phyloP scores from a whole-genome alignment of 2,113 vertebrate genomes.

The Nettapus auritus region DNA sequence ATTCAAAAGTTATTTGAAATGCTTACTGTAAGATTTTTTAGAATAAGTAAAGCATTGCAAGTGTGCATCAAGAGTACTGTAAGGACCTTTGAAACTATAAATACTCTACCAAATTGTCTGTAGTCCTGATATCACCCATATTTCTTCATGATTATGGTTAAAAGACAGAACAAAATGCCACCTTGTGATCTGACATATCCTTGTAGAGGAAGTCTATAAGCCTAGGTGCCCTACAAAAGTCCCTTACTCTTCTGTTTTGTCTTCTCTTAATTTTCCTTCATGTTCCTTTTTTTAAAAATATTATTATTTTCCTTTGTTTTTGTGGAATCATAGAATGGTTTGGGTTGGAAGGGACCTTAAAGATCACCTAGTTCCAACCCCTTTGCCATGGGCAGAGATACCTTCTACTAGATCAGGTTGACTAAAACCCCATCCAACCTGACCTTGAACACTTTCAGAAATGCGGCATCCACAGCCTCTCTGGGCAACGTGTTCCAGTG shows the following conservation, averaged over 20 bases:
- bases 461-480: too few relatives aligned
- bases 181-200: not conserved
- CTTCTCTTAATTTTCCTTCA: not conserved
- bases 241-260: not conserved
- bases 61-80: not conserved
- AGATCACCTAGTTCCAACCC: too few relatives aligned
- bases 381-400: too few relatives aligned
- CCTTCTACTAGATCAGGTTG: too few relatives aligned
- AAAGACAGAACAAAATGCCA: not conserved
- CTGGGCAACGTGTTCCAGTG: too few relatives aligned
- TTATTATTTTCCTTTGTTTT: not conserved
- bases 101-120: not conserved
- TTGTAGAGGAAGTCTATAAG: not conserved
- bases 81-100: not conserved
- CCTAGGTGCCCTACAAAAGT: not conserved
- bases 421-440: too few relatives aligned
- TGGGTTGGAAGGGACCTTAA: too few relatives aligned
- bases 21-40: not conserved
- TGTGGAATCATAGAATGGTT: too few relatives aligned
- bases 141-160: not conserved
- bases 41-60: not conserved
- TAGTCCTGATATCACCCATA: not conserved
- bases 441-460: too few relatives aligned
- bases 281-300: not conserved
- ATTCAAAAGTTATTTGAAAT: not conserved